Evolutionary conservation across 2,888 invertebrate genomes (phyloP), one percentile per base, ranked within the genome.

Genomic region (Aradus depressus): DNA sequence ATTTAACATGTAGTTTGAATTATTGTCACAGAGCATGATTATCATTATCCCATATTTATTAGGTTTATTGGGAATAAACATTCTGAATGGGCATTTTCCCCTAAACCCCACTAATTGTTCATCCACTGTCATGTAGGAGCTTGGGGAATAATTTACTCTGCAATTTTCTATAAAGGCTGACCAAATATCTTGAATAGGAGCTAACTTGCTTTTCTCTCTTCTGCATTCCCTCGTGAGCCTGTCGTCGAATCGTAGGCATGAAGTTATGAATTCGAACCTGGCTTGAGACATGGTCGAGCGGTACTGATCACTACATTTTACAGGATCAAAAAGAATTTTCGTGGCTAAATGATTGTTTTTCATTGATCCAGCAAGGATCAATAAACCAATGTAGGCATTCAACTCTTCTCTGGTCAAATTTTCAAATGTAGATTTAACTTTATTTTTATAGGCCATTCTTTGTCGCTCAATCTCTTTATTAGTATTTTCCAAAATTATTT

Each of bases 21-120:
- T 37, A 34, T 28, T 47, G 38, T 47, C 47, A 23, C 47, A 47
- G 12, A 19, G 28, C 47, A 38, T 37, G 10, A 47, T 38, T 23
- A 45, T 3, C 57, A 60, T 61, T n/a, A 62, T 18, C 4, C 59
- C 59, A 44, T 60, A 60, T 42, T 55, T 57, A 23, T 55, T 58
- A 3, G 60, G 55, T 41, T 62, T 60, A 10, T 44, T 44, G 2
- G 56, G 53, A 14, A 59, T 53, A 42, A 61, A 60, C 26, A 60
- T 54, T 49, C 55, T 51, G 31, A 60, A 60, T 10, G 31, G 23
- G 32, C 58, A 60, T 34, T 55, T 38, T n/a, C 60, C 61, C 12
- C 56, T 50, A 51, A 60, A 63, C 19, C 44, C 26, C 19, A 61
- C 43, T 12, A 60, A 32, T 43, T 59, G 58, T 47, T 62, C 57